Percentiles rank a stretch among this genome's conserved stretches.
Conservation (phyloP, 2,797 vertebrate genomes). For the Falco naumanni region DNA sequence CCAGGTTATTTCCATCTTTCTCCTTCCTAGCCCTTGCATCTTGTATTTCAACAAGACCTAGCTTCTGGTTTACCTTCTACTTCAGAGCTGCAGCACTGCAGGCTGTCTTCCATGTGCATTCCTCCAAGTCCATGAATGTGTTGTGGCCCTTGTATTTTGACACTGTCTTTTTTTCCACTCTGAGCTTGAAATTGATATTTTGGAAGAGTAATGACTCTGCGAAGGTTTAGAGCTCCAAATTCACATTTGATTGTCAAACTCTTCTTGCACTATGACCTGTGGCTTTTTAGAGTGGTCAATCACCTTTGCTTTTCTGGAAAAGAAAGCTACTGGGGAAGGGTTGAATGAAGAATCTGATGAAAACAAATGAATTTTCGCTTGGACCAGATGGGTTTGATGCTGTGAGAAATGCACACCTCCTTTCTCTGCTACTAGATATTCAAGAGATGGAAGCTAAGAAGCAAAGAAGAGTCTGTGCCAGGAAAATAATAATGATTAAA, state of each 20-base stretch:
- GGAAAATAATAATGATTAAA: constrained; percentile 30
- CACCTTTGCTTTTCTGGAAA: background rate
- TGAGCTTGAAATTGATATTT: background rate
- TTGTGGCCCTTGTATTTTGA: background rate
- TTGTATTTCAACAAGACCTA: constrained; percentile 51
- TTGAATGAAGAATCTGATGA: background rate
- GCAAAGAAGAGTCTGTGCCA: constrained; percentile 38
- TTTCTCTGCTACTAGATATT: constrained; percentile 24
- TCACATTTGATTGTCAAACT: background rate
- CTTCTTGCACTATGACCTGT: background rate
- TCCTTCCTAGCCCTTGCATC: background rate
- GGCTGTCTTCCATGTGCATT: background rate
- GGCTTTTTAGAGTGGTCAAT: background rate
- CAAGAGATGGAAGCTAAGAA: constrained; percentile 36
- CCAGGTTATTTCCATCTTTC: constrained; percentile 27
- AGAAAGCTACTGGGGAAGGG: background rate
- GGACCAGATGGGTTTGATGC: background rate
- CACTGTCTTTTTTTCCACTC: background rate
- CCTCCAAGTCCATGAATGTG: background rate
- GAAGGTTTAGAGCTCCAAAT: background rate
- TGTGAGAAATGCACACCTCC: background rate
- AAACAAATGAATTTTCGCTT: constrained; percentile 23
- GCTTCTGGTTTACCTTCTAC: constrained; percentile 45
- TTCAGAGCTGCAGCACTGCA: constrained; percentile 4
- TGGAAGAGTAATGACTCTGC: background rate